These are phyloP conservation scores for Oncorhynchus mykiss DNA, from an alignment of 2,113 vertebrate species.

Conservation along the genomic window DNA sequence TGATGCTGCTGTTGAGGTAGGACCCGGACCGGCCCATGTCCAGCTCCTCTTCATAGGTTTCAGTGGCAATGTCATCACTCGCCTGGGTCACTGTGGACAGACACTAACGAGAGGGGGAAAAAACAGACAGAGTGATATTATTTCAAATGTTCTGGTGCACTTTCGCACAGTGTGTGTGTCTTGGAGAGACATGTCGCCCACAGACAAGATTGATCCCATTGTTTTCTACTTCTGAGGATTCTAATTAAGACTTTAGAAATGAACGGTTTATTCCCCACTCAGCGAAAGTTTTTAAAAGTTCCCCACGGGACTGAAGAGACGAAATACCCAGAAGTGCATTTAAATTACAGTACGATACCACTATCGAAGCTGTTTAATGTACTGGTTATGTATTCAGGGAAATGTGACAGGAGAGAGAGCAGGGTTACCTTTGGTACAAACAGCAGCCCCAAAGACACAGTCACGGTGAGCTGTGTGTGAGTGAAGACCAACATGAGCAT, in stretches of 20 bases:
- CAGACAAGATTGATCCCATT: neutral
- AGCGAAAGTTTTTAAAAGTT: conserved; percentile 33
- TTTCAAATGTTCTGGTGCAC: too few relatives aligned
- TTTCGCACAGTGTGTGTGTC: too few relatives aligned
- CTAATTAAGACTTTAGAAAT: neutral
- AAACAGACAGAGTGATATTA: neutral
- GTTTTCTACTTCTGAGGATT: neutral
- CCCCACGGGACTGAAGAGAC: conserved; percentile 47
- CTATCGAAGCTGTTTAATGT: conserved; percentile 43
- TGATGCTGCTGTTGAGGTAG: conserved; percentile 97
- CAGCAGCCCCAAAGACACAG: conserved; percentile 89
- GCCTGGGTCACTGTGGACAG: conserved; percentile 90
- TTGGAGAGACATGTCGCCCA: too few relatives aligned
- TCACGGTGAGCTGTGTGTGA: conserved; percentile 96
- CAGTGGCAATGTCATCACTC: conserved; percentile 92
- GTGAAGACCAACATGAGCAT: conserved; percentile 94
- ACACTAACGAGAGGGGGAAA: conserved; percentile 74
- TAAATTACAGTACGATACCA: conserved; percentile 43
- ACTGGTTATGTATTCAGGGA: conserved; percentile 32
- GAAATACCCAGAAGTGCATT: conserved; percentile 32
- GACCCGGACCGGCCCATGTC: conserved; percentile 96
- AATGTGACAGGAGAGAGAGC: neutral
- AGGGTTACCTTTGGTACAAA: conserved; percentile 91
- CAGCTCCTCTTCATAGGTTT: conserved; percentile 96
- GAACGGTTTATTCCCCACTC: conserved; percentile 38